Evolutionary conservation across 1,140 invertebrate species (phyloP), one percentile per base, ranked within the genome.

Genomic region (Tetragonula clypearis): DNA sequence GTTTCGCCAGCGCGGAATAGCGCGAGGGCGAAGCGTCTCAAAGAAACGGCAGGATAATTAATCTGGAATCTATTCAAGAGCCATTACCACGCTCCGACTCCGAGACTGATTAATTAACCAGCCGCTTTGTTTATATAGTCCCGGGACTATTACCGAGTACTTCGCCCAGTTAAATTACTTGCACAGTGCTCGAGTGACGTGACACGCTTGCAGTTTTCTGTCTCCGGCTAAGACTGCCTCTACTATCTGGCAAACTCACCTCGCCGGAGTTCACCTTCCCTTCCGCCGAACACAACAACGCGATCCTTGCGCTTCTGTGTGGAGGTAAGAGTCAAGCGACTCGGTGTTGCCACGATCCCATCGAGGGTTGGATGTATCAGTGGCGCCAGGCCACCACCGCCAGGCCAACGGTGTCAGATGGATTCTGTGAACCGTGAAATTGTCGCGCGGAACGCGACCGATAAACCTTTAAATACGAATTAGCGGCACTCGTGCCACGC

Each of bases 391-490:
- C 41, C 9, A 78, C 86, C 81, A 77, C 74, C 76, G 60, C 55
- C 56, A 30, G 66, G 53, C 60, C 14, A 23, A 58, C 56, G 56
- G 41, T 81, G 85, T 74, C 86, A 81, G 88, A 92, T 90, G 91
- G 83, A 85, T 93, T 92, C 91, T 87, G 92, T 92, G 90, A 90
- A 94, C 81, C 93, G 90, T 94, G 93, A 94, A 94, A 94, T 94
- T 94, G 92, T 94, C 90, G 91, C 87, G 88, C 91, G 90, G 89
- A 90, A 92, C 86, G 88, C 91, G 89, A 89, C 91, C 92, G 91
- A 93, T 93, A 93, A 93, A 94, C 91, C 93, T 94, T 94, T 94
- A 94, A 94, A 94, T 94, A 94, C 93, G 87, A 94, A 94, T 93
- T 94, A 94, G 92, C 88, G 90, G 85, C 79, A 90, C 74, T 77